Percentiles rank a stretch among this genome's conserved stretches.
phyloP scores from a whole-genome alignment of 2,113 vertebrate genomes.

The Arothron firmamentum region DNA sequence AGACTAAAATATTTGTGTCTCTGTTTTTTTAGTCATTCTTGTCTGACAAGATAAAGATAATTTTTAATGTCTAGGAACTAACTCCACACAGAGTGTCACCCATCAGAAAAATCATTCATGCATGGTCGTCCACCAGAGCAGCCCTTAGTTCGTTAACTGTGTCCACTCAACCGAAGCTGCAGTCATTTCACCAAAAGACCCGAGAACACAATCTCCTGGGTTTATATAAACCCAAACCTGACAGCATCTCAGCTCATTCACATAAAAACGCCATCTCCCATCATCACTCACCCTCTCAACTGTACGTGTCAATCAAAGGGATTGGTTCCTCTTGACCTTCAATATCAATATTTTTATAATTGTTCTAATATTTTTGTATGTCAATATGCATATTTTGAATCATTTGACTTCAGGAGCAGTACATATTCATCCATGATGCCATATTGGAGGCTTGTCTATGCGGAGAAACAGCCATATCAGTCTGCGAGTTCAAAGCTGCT shows the following conservation, averaged over 20 bases:
- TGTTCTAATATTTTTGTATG: not conserved
- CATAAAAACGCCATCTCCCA: slow-evolving; percentile 34
- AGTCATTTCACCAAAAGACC: slow-evolving; percentile 1
- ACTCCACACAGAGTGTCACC: not conserved
- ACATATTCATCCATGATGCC: slow-evolving; percentile 99
- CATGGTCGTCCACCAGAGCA: not conserved
- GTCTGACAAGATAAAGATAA: too few species aligned
- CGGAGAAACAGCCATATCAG: slow-evolving; percentile 96
- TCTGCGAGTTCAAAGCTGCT: slow-evolving; percentile 96
- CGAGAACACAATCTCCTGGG: slow-evolving; percentile 4
- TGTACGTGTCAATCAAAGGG: slow-evolving; percentile 24
- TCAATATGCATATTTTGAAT: slow-evolving; percentile 23
- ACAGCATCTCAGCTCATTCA: slow-evolving; percentile 38
- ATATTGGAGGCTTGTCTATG: slow-evolving; percentile 98
- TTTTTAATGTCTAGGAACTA: not conserved
- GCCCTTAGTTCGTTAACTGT: slow-evolving; percentile 1
- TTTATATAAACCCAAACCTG: not conserved
- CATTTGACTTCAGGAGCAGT: slow-evolving; percentile 85
- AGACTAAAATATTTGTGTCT: not conserved
- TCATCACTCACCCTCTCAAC: slow-evolving; percentile 35
- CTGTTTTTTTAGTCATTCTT: not conserved
- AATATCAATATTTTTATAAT: not conserved
- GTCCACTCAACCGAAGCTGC: slow-evolving; percentile 5
- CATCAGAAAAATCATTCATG: not conserved
- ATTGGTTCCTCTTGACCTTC: slow-evolving; percentile 5